These are phyloP conservation scores for Stichopus chloronotus DNA, from an alignment of 35 echinoderm and acorn worm genomes.

Conservation along the genomic window DNA sequence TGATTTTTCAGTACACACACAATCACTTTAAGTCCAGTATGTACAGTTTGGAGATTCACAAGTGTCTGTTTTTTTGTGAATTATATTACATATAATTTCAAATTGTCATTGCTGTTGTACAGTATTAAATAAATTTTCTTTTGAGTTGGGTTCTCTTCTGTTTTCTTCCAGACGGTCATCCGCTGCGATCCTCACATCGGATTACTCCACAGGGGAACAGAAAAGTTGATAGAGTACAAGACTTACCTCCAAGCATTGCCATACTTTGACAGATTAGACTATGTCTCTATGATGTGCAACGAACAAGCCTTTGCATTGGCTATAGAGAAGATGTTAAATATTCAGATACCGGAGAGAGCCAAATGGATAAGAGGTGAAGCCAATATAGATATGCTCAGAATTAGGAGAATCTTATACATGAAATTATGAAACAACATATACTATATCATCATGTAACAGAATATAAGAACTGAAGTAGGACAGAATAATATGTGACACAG, in stretches of 20 bases:
- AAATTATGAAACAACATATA: background rate
- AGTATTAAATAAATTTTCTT: no score
- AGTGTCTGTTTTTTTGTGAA: no score
- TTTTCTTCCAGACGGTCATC: constrained; percentile 68
- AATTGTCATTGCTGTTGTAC: no score
- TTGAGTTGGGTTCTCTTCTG: no score
- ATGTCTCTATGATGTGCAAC: constrained; percentile 99
- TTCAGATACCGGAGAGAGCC: constrained; percentile 88
- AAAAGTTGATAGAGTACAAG: constrained; percentile 99
- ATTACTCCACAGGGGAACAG: constrained; percentile 89
- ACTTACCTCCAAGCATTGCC: constrained; percentile 96
- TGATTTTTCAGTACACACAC: no score
- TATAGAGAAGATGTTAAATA: constrained; percentile 93
- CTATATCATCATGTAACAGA: background rate
- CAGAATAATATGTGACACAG: no score
- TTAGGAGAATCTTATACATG: background rate
- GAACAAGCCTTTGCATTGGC: constrained; percentile 96
- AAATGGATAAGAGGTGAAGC: constrained; percentile 87
- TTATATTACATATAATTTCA: no score
- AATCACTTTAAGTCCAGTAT: no score
- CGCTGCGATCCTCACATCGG: constrained; percentile 95
- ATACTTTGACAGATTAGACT: constrained; percentile 96
- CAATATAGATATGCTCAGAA: background rate
- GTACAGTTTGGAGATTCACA: no score
- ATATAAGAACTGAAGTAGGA: background rate